These are phyloP conservation scores for Papilio xuthus DNA, from an alignment of 1,140 invertebrate genomes.

Conservation along the genomic window DNA sequence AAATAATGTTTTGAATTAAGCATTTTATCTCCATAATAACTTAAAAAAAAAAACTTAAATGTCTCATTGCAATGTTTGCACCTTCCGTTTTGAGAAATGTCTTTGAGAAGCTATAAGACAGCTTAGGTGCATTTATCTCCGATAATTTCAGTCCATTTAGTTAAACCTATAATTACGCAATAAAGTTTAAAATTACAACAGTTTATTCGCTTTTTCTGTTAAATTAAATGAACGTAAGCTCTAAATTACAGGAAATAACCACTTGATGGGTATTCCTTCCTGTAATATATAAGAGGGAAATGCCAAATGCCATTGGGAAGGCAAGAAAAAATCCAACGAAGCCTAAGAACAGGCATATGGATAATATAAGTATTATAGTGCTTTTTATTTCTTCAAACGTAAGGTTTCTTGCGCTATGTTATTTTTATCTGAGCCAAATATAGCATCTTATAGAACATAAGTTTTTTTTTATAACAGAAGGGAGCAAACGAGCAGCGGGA, in stretches of 20 bases:
- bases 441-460: too few species aligned
- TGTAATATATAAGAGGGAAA: constrained; percentile 24
- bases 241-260: constrained; percentile 19
- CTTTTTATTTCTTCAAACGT: constrained; percentile 4
- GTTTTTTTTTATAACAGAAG: too few species aligned
- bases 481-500: too few species aligned
- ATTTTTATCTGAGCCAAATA: constrained; percentile 3
- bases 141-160: background rate
- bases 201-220: constrained; percentile 11
- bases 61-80: background rate
- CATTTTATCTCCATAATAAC: background rate
- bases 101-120: background rate
- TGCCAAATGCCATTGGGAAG: constrained; percentile 8
- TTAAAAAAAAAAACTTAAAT: background rate
- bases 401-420: background rate
- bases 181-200: background rate
- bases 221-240: background rate
- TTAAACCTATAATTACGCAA: background rate
- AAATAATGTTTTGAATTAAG: too few species aligned
- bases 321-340: constrained; percentile 23
- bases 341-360: constrained; percentile 1
- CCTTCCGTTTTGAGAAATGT: background rate
- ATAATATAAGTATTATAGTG: background rate
- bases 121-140: background rate
- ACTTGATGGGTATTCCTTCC: constrained; percentile 9